These are phyloP conservation scores for Apodemus agrarius DNA, from an alignment of 2,797 vertebrate species.

Conservation along the genomic window DNA sequence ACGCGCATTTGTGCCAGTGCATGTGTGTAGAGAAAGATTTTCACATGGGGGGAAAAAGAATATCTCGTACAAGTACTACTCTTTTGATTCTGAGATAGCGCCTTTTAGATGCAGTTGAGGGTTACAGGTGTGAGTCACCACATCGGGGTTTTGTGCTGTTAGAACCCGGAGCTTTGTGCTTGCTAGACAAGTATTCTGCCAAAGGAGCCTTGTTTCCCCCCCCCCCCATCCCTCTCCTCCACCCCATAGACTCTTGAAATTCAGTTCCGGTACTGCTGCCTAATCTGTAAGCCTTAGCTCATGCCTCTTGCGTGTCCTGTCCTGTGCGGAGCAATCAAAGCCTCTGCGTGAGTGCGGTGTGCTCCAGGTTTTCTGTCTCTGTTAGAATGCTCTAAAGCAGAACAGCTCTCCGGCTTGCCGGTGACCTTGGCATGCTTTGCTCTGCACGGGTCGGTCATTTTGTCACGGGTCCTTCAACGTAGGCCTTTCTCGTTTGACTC, in stretches of 20 bases:
- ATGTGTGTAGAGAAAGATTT: background rate
- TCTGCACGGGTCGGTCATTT: background rate
- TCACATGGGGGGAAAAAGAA: background rate
- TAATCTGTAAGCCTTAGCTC: background rate
- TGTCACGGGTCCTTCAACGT: background rate
- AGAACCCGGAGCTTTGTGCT: background rate
- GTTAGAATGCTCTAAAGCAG: background rate
- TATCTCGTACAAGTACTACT: background rate
- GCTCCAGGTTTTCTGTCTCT: background rate
- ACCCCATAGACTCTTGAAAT: background rate
- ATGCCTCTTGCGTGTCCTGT: background rate
- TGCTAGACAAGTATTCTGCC: background rate
- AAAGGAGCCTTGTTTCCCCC: background rate
- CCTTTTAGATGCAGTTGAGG: background rate
- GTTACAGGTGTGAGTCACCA: background rate
- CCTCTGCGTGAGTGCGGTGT: background rate
- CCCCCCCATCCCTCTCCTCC: background rate
- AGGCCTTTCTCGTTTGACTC: background rate
- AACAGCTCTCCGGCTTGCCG: background rate
- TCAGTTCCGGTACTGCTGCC: background rate
- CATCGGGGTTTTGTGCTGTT: background rate
- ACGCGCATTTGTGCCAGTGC: accelerated
- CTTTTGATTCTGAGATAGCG: background rate
- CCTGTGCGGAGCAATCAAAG: slow-evolving; percentile 30
- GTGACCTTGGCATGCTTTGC: background rate